Percentiles rank a stretch among this genome's conserved stretches.
Conservation (phyloP, 2,888 invertebrate species). For the Lithodes maja region DNA sequence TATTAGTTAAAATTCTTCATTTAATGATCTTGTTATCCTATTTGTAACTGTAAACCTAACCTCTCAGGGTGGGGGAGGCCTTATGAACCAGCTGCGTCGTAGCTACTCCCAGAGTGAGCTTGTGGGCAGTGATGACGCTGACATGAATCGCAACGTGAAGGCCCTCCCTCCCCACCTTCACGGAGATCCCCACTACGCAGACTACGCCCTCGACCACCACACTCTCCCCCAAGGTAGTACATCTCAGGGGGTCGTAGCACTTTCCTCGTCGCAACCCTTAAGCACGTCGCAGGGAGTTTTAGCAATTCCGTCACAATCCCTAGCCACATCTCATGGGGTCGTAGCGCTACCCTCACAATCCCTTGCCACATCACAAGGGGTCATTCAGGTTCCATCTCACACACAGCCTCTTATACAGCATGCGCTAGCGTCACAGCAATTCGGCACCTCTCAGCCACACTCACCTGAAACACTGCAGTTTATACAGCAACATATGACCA, state of each 20-base stretch:
- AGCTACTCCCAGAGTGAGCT: constrained; percentile 68
- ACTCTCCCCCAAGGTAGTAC: constrained; percentile 48
- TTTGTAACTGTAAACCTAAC: neutral
- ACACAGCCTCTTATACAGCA: neutral
- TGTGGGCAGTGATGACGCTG: constrained; percentile 41
- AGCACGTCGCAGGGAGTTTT: neutral
- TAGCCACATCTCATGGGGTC: no score
- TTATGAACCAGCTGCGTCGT: constrained; percentile 68
- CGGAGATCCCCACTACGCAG: constrained; percentile 30
- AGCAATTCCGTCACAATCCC: neutral
- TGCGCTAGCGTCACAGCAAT: neutral
- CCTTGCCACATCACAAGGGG: neutral
- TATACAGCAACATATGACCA: neutral
- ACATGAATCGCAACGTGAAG: constrained; percentile 67
- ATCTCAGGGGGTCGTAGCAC: constrained; percentile 6
- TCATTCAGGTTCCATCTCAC: neutral
- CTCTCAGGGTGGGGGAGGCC: constrained; percentile 67
- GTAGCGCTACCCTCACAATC: no score
- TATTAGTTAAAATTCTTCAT: neutral
- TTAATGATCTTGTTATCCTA: no score
- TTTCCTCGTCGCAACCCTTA: neutral
- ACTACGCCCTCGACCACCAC: constrained; percentile 49
- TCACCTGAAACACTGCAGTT: neutral
- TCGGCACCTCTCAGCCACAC: neutral
- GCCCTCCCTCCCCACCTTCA: constrained; percentile 56